These are phyloP conservation scores for Drosophila kanapiae DNA, from an alignment of 1,140 invertebrate genomes.

Conservation along the genomic window DNA sequence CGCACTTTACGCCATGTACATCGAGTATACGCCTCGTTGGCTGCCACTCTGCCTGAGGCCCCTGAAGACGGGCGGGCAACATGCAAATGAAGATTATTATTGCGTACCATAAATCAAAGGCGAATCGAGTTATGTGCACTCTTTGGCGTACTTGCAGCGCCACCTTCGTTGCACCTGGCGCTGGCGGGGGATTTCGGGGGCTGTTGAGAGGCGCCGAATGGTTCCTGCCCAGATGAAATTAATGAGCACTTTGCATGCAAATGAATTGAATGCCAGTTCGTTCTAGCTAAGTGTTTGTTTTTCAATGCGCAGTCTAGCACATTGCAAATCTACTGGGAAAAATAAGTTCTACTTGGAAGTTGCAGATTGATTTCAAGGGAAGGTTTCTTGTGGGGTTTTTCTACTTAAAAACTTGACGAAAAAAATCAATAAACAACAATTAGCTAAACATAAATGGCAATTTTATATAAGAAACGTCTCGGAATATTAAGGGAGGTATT, in stretches of 20 bases:
- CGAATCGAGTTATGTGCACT: constrained; percentile 75
- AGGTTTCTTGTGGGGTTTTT: neutral
- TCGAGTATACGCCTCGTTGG: constrained; percentile 63
- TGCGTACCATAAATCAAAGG: constrained; percentile 78
- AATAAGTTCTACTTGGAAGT: neutral
- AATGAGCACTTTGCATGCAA: constrained; percentile 70
- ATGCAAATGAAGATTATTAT: constrained; percentile 80
- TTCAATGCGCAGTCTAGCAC: neutral
- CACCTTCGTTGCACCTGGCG: constrained; percentile 50
- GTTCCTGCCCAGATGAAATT: constrained; percentile 52
- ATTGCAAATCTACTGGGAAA: constrained; percentile 1
- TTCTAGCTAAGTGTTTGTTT: constrained; percentile 4
- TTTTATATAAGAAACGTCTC: neutral
- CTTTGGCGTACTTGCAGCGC: constrained; percentile 61
- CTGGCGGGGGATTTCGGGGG: neutral
- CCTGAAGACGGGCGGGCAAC: constrained; percentile 29
- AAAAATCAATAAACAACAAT: too few species aligned
- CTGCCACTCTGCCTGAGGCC: constrained; percentile 25
- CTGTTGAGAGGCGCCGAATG: constrained; percentile 1
- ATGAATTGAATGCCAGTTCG: constrained; percentile 47
- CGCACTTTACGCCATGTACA: constrained; percentile 10
- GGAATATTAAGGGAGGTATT: too few species aligned
- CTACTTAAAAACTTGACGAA: too few species aligned
- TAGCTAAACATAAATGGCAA: neutral
- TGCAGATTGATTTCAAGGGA: neutral